phyloP scores from a whole-genome alignment of 2,113 vertebrate species.

The Tragelaphus imberbis region DNA sequence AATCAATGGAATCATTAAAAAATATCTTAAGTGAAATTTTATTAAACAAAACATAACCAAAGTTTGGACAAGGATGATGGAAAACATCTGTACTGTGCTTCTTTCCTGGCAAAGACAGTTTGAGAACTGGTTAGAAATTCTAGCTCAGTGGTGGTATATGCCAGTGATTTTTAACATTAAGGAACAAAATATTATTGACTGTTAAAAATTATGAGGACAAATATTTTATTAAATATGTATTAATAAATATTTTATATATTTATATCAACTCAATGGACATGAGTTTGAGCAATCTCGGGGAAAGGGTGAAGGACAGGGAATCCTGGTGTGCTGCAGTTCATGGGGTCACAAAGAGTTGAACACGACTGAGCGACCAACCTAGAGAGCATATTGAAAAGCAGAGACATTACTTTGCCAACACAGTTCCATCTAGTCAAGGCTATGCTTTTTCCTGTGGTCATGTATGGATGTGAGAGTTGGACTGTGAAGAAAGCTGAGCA shows the following conservation, averaged over 20 bases:
- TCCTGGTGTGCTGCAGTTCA: accelerated
- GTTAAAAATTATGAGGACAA: neutral
- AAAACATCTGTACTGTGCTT: neutral
- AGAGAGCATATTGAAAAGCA: too few relatives aligned
- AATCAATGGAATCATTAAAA: neutral
- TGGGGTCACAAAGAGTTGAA: accelerated
- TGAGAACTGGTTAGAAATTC: neutral
- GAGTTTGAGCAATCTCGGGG: neutral
- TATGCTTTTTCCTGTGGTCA: too few relatives aligned
- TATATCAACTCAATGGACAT: neutral
- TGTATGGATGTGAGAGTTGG: too few relatives aligned
- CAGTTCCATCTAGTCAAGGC: too few relatives aligned
- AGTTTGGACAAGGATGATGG: neutral
- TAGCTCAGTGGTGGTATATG: neutral
- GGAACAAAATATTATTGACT: neutral
- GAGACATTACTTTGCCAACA: too few relatives aligned
- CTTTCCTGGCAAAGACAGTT: neutral
- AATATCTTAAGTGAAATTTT: neutral
- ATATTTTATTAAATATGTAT: neutral
- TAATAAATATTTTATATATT: neutral
- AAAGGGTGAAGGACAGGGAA: neutral
- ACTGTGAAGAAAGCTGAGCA: too few relatives aligned
- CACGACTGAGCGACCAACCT: neutral
- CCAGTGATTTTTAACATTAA: conserved; percentile 28
- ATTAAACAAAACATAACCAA: neutral